Conservation (phyloP, 2,888 invertebrate genomes). For the Calliopum simillimum region DNA sequence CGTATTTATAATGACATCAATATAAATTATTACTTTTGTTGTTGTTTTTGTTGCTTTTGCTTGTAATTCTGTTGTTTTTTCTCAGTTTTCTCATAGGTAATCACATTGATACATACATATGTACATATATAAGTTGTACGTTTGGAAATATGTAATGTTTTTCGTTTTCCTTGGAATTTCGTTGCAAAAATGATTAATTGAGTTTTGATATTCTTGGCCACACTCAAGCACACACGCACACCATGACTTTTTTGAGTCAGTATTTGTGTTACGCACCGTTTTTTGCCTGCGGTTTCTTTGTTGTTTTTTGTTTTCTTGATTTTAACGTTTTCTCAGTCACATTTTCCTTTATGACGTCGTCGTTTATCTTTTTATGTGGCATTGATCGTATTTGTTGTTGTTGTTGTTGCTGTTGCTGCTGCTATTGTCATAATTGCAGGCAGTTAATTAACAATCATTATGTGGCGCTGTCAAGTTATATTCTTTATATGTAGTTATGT, state of each 20-base stretch:
- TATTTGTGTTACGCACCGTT: background rate
- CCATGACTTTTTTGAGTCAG: background rate
- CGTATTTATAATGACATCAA: constrained; percentile 54
- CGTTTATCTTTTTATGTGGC: background rate
- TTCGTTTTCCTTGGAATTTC: constrained; percentile 47
- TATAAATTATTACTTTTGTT: constrained; percentile 34
- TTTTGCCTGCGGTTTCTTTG: background rate
- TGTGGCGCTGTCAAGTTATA: background rate
- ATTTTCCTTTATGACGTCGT: constrained; percentile 3
- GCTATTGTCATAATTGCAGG: background rate
- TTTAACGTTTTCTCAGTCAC: background rate
- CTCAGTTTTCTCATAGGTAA: background rate
- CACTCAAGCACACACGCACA: constrained; percentile 50
- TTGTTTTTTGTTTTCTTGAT: background rate
- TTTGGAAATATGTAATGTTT: constrained; percentile 29
- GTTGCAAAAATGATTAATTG: constrained; percentile 57
- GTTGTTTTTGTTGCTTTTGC: constrained; percentile 27
- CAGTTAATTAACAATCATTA: constrained; percentile 18
- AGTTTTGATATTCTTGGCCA: constrained; percentile 41
- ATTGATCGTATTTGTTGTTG: constrained; percentile 23
- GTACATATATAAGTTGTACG: too few relatives aligned
- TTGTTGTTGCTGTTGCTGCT: constrained; percentile 10
- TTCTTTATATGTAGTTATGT: background rate
- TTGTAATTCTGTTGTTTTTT: constrained; percentile 10
- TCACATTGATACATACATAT: too few relatives aligned